Evolutionary conservation across 2,888 invertebrate genomes (phyloP).

Genomic region (Protophormia terraenovae): DNA sequence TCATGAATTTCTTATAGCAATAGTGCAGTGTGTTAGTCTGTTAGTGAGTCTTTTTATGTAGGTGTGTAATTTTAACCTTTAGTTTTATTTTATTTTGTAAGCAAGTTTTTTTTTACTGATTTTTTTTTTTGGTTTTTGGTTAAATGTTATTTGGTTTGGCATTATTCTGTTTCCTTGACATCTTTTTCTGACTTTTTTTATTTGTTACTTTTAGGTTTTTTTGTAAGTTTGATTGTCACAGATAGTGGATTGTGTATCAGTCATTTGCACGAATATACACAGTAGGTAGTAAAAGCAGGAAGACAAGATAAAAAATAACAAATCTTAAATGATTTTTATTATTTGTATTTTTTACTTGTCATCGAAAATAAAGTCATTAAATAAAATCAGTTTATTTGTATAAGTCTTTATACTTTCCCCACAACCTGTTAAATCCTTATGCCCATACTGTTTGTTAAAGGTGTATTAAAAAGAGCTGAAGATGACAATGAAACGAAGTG

Average conservation of each 20-base stretch:
- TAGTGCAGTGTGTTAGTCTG: background rate
- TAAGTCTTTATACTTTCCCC: no score
- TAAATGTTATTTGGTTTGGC: slow-evolving; percentile 13
- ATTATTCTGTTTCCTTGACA: slow-evolving; percentile 49
- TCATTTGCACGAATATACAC: background rate
- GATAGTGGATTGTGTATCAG: background rate
- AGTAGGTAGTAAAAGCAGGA: background rate
- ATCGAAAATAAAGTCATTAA: no score
- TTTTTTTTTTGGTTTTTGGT: background rate
- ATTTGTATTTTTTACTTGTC: no score
- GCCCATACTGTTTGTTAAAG: background rate
- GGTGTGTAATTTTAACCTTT: background rate
- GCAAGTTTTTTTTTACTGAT: background rate
- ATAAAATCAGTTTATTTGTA: no score
- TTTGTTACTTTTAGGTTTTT: background rate
- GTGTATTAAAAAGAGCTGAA: background rate
- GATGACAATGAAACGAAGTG: background rate
- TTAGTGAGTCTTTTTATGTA: no score
- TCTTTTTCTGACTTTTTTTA: background rate
- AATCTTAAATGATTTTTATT: no score
- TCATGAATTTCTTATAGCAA: slow-evolving; percentile 21
- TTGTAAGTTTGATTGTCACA: background rate
- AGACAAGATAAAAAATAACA: background rate
- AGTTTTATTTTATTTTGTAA: background rate
- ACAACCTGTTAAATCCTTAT: background rate